Percentiles rank a stretch among this genome's conserved stretches.
phyloP scores from a whole-genome alignment of 2,888 invertebrate genomes.

The Stenolophus ochropezus region DNA sequence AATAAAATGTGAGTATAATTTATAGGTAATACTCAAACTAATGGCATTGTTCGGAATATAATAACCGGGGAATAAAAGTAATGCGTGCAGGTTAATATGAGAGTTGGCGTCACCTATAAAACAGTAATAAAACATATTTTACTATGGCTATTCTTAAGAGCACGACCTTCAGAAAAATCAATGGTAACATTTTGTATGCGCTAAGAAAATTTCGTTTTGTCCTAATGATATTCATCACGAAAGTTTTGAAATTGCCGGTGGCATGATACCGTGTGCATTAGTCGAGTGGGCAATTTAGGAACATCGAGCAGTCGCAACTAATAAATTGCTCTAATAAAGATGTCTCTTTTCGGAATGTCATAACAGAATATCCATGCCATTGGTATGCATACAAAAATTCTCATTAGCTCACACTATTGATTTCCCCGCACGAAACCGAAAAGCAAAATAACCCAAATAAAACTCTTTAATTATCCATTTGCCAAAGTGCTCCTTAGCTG shows the following conservation, averaged over 20 bases:
- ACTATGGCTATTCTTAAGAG: constrained; percentile 28
- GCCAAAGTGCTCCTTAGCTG: background rate
- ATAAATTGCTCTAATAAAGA: constrained; percentile 44
- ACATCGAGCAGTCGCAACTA: constrained; percentile 11
- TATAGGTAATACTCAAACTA: background rate
- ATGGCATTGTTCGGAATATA: background rate
- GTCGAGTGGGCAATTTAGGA: constrained; percentile 38
- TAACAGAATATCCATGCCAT: background rate
- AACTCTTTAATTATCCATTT: background rate
- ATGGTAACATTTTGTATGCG: constrained; percentile 26
- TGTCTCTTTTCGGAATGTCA: constrained; percentile 11
- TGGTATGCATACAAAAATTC: constrained; percentile 14
- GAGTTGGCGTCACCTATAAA: constrained; percentile 5
- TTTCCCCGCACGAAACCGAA: background rate
- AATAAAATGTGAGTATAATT: background rate
- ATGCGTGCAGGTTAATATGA: background rate
- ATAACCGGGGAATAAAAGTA: background rate
- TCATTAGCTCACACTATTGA: background rate
- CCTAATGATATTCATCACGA: constrained; percentile 58
- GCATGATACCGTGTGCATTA: constrained; percentile 51
- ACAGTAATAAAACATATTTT: constrained; percentile 41
- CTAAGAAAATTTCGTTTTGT: constrained; percentile 53
- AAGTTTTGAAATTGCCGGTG: constrained; percentile 41
- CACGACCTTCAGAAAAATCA: constrained; percentile 51
- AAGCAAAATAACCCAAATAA: background rate